Conservation (phyloP, 2,888 invertebrate species). For the Euproctis similis region DNA sequence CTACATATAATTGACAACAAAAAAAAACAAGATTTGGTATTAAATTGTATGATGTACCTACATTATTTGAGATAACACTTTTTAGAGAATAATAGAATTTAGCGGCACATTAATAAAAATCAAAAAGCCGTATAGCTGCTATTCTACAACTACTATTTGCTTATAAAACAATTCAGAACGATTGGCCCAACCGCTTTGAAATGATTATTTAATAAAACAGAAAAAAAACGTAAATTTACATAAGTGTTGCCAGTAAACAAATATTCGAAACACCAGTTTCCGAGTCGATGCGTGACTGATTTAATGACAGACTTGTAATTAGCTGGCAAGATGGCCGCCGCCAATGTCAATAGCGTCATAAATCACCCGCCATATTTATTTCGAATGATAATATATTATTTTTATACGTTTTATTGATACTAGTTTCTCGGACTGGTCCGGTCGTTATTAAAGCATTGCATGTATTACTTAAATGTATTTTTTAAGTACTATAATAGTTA, state of each 20-base stretch:
- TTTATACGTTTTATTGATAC: slow-evolving; percentile 36
- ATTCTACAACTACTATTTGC: slow-evolving; percentile 15
- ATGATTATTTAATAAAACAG: slow-evolving; percentile 11
- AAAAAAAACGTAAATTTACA: slow-evolving; percentile 22
- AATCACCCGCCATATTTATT: slow-evolving; percentile 70
- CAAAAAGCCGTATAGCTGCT: slow-evolving; percentile 22
- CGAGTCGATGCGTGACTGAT: slow-evolving; percentile 54
- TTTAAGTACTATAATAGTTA: slow-evolving; percentile 17
- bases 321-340: slow-evolving; percentile 63
- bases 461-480: slow-evolving; percentile 13
- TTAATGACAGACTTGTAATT: slow-evolving; percentile 63
- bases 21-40: background rate
- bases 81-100: background rate
- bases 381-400: slow-evolving; percentile 47
- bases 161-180: slow-evolving; percentile 12
- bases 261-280: slow-evolving; percentile 28
- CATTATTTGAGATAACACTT: background rate
- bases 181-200: slow-evolving; percentile 19
- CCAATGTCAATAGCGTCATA: slow-evolving; percentile 62
- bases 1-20: too few relatives aligned
- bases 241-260: slow-evolving; percentile 28
- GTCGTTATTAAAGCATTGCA: slow-evolving; percentile 22
- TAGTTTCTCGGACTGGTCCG: slow-evolving; percentile 23
- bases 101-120: slow-evolving; percentile 6
- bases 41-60: background rate